Conservation (phyloP, 1,140 invertebrate genomes). For the Spodoptera frugiperda region DNA sequence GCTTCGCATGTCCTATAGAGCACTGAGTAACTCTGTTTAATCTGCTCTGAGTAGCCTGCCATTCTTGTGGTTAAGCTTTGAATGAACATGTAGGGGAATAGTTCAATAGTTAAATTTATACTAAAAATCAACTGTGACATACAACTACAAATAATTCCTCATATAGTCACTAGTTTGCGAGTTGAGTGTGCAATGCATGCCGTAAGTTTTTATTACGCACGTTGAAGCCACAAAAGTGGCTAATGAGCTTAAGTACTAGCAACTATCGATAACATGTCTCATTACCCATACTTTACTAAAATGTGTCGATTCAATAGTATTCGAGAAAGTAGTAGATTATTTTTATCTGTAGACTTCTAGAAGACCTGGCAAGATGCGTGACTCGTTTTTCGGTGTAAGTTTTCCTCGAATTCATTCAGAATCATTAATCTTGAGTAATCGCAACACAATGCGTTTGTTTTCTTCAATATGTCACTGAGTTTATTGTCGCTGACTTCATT, state of each 20-base stretch:
- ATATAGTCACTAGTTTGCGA: not conserved
- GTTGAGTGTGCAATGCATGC: not conserved
- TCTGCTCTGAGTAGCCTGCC: no score
- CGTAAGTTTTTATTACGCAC: conserved; percentile 9
- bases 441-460: conserved; percentile 16
- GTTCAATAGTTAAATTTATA: no score
- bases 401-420: not conserved
- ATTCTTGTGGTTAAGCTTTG: no score
- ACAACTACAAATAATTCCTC: not conserved
- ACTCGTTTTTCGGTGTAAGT: not conserved
- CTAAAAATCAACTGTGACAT: no score
- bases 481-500: conserved; percentile 21
- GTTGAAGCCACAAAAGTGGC: conserved; percentile 1
- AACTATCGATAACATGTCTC: not conserved
- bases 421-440: conserved; percentile 13
- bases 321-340: no score
- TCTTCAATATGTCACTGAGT: conserved; percentile 8
- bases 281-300: not conserved
- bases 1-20: not conserved
- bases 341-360: not conserved
- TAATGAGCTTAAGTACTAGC: conserved; percentile 23
- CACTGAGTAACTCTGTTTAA: no score
- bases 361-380: not conserved
- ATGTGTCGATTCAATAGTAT: not conserved
- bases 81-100: no score